Percentiles rank a stretch among this genome's conserved stretches.
Conservation (phyloP, 1,140 invertebrate genomes). For the Drosophila parvula region DNA sequence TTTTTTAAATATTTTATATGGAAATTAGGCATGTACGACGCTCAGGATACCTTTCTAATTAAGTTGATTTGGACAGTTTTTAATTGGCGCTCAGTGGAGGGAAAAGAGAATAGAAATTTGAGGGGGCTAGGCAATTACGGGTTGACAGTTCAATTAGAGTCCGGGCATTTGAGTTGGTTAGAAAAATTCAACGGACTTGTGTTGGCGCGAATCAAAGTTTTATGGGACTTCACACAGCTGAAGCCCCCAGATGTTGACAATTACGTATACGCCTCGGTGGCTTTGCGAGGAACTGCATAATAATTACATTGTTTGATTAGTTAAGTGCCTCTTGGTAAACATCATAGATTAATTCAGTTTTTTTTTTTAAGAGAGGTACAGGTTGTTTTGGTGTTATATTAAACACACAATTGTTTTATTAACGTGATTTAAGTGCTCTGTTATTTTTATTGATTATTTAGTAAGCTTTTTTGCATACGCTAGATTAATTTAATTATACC, state of each 20-base stretch:
- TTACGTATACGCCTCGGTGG: constrained; percentile 23
- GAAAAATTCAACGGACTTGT: constrained; percentile 17
- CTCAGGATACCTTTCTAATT: constrained; percentile 30
- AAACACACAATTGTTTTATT: no score
- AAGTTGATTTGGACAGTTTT: constrained; percentile 50
- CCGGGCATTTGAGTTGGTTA: constrained; percentile 13
- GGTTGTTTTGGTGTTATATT: neutral
- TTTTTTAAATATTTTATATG: constrained; percentile 37
- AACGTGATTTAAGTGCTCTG: neutral
- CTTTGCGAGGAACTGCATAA: neutral
- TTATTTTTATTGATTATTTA: neutral
- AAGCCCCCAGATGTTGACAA: neutral
- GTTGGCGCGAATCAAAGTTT: constrained; percentile 27
- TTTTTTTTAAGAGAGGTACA: neutral
- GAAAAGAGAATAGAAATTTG: neutral
- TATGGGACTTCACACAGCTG: neutral
- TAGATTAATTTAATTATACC: no score
- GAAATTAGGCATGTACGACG: constrained; percentile 12
- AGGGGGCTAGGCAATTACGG: constrained; percentile 31
- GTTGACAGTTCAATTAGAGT: constrained; percentile 55
- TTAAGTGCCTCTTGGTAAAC: neutral
- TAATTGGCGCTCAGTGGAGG: constrained; percentile 50
- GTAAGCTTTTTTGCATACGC: neutral
- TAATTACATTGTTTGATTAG: neutral
- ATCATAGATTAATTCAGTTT: neutral